phyloP scores from a whole-genome alignment of 2,888 invertebrate species.

The Epinotia demarniana region DNA sequence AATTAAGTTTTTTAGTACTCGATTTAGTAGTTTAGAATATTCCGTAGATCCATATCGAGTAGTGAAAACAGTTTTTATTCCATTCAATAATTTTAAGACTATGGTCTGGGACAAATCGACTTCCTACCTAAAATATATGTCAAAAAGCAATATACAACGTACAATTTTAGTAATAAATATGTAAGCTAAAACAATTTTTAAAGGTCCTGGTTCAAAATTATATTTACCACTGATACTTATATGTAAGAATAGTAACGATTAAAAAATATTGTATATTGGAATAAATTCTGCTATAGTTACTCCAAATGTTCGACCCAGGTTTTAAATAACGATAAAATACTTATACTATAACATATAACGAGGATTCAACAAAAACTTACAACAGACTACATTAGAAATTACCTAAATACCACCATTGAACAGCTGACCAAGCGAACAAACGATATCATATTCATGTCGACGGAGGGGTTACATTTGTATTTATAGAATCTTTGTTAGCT shows the following conservation, averaged over 20 bases:
- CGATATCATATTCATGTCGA: too few species aligned
- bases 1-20: background rate
- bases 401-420: too few species aligned
- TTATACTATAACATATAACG: background rate
- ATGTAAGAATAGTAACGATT: constrained; percentile 27
- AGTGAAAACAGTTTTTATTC: constrained; percentile 7
- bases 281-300: constrained; percentile 6
- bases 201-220: constrained; percentile 37
- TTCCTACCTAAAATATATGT: constrained; percentile 29
- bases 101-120: constrained; percentile 6
- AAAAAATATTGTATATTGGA: constrained; percentile 2
- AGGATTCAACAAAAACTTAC: too few species aligned
- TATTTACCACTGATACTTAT: constrained; percentile 37
- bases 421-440: too few species aligned
- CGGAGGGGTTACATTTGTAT: too few species aligned
- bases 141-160: constrained; percentile 45
- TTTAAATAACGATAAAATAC: background rate
- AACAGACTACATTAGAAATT: too few species aligned
- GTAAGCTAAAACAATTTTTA: constrained; percentile 34
- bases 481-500: too few species aligned
- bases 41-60: constrained; percentile 3
- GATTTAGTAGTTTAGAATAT: constrained; percentile 8
- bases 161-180: constrained; percentile 41
- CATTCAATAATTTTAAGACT: constrained; percentile 16
- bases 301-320: background rate